Evolutionary conservation across 2,797 vertebrate species (phyloP).

Genomic region (Xenentodon cancila): DNA sequence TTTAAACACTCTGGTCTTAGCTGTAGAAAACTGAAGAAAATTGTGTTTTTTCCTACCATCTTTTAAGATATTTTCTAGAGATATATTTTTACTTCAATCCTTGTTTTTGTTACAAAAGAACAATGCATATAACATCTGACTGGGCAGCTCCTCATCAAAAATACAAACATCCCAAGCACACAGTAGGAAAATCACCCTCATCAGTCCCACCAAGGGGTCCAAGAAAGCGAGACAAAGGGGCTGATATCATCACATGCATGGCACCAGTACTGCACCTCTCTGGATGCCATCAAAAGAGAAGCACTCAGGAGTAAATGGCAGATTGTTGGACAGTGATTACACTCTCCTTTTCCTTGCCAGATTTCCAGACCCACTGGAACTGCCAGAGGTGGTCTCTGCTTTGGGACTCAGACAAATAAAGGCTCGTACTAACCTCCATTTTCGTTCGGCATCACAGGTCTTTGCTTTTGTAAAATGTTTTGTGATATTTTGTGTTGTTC

Average conservation of each 20-base stretch:
- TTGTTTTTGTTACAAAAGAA: no score
- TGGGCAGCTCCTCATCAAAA: not conserved
- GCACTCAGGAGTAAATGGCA: constrained; percentile 34
- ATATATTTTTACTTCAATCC: no score
- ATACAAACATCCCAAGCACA: constrained; percentile 7
- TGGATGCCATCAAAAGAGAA: constrained; percentile 25
- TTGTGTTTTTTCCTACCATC: no score
- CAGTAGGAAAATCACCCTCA: constrained; percentile 6
- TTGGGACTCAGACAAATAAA: constrained; percentile 36
- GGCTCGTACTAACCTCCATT: constrained; percentile 15
- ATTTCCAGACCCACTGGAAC: constrained; percentile 41
- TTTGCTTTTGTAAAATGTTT: not conserved
- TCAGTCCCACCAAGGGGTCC: constrained; percentile 4
- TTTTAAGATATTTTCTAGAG: no score
- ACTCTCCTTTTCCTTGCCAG: constrained; percentile 31
- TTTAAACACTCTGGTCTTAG: no score
- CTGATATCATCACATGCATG: constrained; percentile 21
- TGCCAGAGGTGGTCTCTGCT: constrained; percentile 38
- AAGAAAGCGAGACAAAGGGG: constrained; percentile 12
- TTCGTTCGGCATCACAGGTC: constrained; percentile 14
- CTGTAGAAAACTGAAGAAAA: no score
- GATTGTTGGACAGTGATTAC: constrained; percentile 44
- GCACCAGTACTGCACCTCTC: constrained; percentile 20
- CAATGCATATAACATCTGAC: not conserved
- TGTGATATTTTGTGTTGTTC: constrained; percentile 1